A percentile compares a stretch with the other conserved stretches of the same genome.
Conservation (phyloP, 2,888 invertebrate genomes). For the Papilio demoleus region DNA sequence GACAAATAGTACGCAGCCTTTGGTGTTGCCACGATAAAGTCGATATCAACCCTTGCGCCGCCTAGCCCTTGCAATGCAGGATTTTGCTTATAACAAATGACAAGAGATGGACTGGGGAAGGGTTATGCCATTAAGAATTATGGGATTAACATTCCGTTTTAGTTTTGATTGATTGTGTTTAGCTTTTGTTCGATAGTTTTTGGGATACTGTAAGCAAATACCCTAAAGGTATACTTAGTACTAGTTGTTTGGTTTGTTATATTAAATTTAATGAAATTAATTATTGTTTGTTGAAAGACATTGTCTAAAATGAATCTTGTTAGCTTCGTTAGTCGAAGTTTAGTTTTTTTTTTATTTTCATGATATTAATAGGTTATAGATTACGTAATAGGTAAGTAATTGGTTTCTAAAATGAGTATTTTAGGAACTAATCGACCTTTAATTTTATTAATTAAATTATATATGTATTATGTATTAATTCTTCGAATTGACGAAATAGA, state of each 20-base stretch:
- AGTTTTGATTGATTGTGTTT: conserved; percentile 42
- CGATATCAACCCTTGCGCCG: conserved; percentile 61
- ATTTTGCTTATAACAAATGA: conserved; percentile 78
- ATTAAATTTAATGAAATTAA: no score
- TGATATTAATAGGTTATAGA: no score
- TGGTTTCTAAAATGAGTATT: no score
- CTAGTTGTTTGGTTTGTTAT: background rate
- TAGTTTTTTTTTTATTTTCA: no score
- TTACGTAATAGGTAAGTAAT: no score
- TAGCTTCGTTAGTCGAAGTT: no score
- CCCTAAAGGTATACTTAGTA: conserved; percentile 12
- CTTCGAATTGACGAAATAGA: background rate
- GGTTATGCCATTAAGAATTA: conserved; percentile 64
- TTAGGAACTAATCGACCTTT: no score
- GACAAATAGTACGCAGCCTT: conserved; percentile 77
- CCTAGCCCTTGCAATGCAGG: conserved; percentile 55
- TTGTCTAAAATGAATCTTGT: no score
- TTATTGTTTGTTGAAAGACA: no score
- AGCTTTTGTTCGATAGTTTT: conserved; percentile 41
- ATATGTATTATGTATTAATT: no score
- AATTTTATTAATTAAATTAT: no score
- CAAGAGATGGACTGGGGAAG: conserved; percentile 75
- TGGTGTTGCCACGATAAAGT: conserved; percentile 80
- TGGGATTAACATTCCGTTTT: conserved; percentile 55
- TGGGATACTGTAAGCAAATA: conserved; percentile 22